Evolutionary conservation across 2,888 invertebrate genomes (phyloP), one percentile per base, ranked within the genome.

Genomic region (Ganaspis brasiliensis): DNA sequence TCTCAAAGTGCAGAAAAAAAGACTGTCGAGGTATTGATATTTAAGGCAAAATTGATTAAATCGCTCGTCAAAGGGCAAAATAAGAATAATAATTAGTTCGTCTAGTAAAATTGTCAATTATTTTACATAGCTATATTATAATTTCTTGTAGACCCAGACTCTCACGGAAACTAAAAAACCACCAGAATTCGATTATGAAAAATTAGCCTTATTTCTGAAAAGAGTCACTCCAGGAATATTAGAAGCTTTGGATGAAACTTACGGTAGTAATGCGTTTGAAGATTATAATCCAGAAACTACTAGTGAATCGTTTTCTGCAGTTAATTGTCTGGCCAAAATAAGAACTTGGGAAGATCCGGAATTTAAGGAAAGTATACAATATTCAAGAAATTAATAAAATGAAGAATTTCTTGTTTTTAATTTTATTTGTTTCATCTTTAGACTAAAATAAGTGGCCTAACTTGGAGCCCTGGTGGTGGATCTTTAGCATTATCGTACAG

Each of bases 391-490:
- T 59, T 59, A 31, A 35, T 12, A n/a, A n/a, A n/a, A n/a, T n/a
- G n/a, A n/a, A n/a, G n/a, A 19, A 16, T 6, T 49, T 49, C n/a
- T 1, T n/a, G n/a, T n/a, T n/a, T 49, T 49, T 5, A n/a, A n/a
- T 49, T 16, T n/a, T 49, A 6, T 49, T 16, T 49, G n/a, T 52
- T 52, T 19, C 8, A 52, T 19, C 82, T 85, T 6, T 57, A 91
- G 91, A 86, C 80, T n/a, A 91, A 91, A 85, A 82, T 91, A 72
- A 91, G 89, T 71, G 87, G 85, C 26, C 63, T 88, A 31, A 87
- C 86, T 56, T 91, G 91, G 91, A 91, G 90, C 74, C 87, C 85
- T 8, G 88, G 86, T 24, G 91, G 91, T 37, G 90, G 91, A 77
- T 87, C 87, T 6, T 78, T 91, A 59, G 89, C 87, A 2, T 81